Evolutionary conservation across 37 sponge, comb jelly and placozoan species (phyloP), one percentile per base, ranked within the genome.

Genomic region (Cladorhizidae sp.): DNA sequence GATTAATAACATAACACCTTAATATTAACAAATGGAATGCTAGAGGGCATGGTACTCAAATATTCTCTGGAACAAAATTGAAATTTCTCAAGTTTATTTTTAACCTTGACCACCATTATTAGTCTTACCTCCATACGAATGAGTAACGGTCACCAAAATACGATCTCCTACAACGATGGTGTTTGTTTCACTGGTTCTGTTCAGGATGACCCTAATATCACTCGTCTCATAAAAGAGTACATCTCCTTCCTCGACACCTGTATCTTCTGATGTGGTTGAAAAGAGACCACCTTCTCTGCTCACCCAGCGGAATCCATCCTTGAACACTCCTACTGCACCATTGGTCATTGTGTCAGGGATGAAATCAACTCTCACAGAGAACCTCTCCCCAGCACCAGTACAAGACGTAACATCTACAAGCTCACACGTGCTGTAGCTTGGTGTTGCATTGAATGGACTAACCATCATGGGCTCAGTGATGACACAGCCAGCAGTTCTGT

Each of bases 351-450:
- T 35, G 0, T 65, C 39, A 18, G 52, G 17, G 33, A 80, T 63
- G 55, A 76, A 89, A 55, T 89, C 85, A 6, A 74, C 90, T 45
- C 70, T 73, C n/a, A 89, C 63, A 23, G 69, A 65, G 36, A 89
- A 74, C 22, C 49, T 36, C 2, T 25, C 40, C 7, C 8, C 50
- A 29, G 0, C 40, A 18, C 28, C 75, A 11, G 75, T 57, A 33
- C 90, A 89, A 0, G 74, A 50, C 17, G 67, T 23, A 0, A 79
- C 71, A 14, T 77, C 20, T 0, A 50, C 38, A 38, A 84, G 80
- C n/a, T 89, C 90, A 56, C 90, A 89, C 0, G 68, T 38, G 29
- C 25, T 40, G 49, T 79, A 89, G 64, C 12, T 43, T 0, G 1
- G 28, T 45, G 82, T 5, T 9, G 37, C 25, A 41, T 57, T 67